phyloP scores from a whole-genome alignment of 2,888 invertebrate genomes.

The Tromatobia lineatoria region DNA sequence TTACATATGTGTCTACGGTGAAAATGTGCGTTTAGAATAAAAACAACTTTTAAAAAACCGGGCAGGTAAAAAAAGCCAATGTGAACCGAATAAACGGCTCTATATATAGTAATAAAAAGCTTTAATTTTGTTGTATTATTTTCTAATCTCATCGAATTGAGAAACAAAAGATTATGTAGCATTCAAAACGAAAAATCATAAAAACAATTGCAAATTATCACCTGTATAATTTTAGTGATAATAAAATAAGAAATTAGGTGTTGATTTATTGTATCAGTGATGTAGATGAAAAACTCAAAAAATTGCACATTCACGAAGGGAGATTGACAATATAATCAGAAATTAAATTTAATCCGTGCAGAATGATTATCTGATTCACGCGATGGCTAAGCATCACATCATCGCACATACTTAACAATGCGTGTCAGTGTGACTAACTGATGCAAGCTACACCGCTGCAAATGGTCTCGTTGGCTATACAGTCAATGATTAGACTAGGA shows the following conservation, averaged over 20 bases:
- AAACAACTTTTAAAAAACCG: too few relatives aligned
- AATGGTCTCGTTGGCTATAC: constrained; percentile 37
- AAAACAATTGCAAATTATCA: not conserved
- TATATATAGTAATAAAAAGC: too few relatives aligned
- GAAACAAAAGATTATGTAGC: too few relatives aligned
- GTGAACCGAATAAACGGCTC: too few relatives aligned
- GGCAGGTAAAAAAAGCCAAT: too few relatives aligned
- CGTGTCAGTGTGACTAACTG: constrained; percentile 35
- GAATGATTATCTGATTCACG: not conserved
- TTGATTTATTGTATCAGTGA: too few relatives aligned
- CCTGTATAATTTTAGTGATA: not conserved
- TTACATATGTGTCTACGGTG: not conserved
- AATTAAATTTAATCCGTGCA: not conserved
- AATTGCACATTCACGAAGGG: too few relatives aligned
- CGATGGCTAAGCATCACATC: constrained; percentile 41
- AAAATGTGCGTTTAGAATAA: too few relatives aligned
- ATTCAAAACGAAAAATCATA: not conserved
- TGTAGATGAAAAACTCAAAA: too few relatives aligned
- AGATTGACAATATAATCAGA: too few relatives aligned
- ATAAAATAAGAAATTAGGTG: not conserved
- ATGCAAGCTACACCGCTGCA: constrained; percentile 45
- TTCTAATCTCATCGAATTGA: too few relatives aligned
- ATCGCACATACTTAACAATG: constrained; percentile 33
- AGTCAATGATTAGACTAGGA: constrained; percentile 54
- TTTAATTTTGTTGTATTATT: too few relatives aligned